Evolutionary conservation across 2,113 vertebrate species (phyloP), one percentile per base, ranked within the genome.

Genomic region (Catharus fuscescens): DNA sequence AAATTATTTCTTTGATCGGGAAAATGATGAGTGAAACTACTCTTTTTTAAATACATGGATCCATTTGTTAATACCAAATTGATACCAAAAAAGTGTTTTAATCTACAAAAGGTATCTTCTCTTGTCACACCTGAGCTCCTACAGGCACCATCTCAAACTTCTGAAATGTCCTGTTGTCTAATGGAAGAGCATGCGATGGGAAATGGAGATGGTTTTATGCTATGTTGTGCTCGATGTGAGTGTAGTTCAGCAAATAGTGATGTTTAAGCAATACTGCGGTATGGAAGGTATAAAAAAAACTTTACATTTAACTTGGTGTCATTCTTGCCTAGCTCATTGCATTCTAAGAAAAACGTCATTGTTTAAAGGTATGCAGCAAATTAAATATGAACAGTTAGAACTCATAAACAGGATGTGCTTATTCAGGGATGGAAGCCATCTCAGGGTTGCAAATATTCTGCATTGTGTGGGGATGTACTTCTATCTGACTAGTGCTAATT

Each of bases 1-100:
- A 97, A 96, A 96, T 97, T 3, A 97, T 93, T 97, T 96, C 86
- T 97, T 98, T 98, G 92, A 97, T 97, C 92, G 97, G 66, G 83
- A 95, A 96, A 96, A 96, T 95, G 86, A 95, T 96, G 94, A 97
- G 77, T 77, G 93, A 97, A 96, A 87, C 80, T 59, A 69, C 5
- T 77, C 7, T n/a, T 91, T 95, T 95, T 95, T 87, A 20, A 86
- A 88, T 96, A 64, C 28, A 69, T 42, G n/a, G 56, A 77, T 92
- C 91, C 45, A 77, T 95, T 97, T 97, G 96, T 94, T 95, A 69
- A 31, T 48, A 42, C 93, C 80, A 92, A 92, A 82, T 93, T 97
- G 95, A 94, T 95, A 53, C 78, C 67, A 97, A 93, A 91, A 96
- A 95, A 96, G 66, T 13, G 50, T 88, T 97, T 96, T 96, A 95